A percentile compares a stretch with the other conserved stretches of the same genome.
These are phyloP conservation scores for Hipposideros larvatus DNA, from an alignment of 2,797 vertebrate genomes.

Conservation along the genomic window DNA sequence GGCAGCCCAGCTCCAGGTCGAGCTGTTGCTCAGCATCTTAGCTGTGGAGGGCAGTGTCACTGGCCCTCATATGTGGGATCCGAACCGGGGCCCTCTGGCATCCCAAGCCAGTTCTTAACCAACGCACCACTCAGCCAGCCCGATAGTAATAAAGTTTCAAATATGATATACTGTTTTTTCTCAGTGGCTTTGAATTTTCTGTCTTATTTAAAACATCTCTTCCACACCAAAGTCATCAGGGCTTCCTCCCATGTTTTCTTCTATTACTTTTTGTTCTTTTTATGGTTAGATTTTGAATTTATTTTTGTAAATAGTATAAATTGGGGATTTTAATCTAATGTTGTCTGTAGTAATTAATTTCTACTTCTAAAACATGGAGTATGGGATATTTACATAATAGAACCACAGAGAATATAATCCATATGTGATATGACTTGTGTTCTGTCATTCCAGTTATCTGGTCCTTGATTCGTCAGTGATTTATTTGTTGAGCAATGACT, in stretches of 20 bases:
- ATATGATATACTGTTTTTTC: background rate
- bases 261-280: background rate
- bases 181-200: background rate
- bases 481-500: background rate
- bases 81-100: too few species aligned
- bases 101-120: too few species aligned
- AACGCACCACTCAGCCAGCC: too few species aligned
- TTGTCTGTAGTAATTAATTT: background rate
- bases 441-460: background rate
- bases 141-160: background rate
- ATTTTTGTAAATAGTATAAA: constrained; percentile 5
- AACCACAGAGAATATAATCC: background rate
- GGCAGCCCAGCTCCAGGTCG: too few species aligned
- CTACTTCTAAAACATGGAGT: background rate
- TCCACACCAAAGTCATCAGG: background rate
- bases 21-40: too few species aligned
- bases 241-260: background rate
- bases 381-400: background rate
- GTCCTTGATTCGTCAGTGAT: background rate
- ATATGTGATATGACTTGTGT: background rate
- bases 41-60: too few species aligned
- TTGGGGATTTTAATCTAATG: background rate
- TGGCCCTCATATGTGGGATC: too few species aligned
- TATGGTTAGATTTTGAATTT: background rate
- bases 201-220: background rate